A percentile compares a stretch with the other conserved stretches of the same genome.
These are phyloP conservation scores for Sphaeridia pumilis DNA, from an alignment of 2,888 invertebrate species.

Conservation along the genomic window DNA sequence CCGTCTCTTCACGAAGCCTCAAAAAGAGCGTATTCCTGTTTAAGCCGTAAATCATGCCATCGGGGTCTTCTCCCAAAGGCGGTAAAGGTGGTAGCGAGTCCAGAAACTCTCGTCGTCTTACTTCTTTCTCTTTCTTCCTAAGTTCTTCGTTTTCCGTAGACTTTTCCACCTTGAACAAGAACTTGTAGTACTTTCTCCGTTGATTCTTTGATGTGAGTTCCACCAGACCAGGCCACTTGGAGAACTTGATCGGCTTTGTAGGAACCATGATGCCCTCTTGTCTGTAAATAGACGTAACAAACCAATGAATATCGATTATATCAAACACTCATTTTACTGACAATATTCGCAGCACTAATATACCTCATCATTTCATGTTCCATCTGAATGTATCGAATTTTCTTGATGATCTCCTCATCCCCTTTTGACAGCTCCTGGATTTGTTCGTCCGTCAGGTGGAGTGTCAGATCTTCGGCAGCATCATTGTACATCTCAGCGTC, in stretches of 20 bases:
- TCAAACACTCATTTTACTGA: too few species aligned
- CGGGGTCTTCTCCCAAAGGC: constrained; percentile 18
- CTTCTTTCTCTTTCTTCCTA: constrained; percentile 28
- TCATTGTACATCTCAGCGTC: background rate
- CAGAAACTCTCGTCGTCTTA: constrained; percentile 9
- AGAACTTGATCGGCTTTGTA: constrained; percentile 42
- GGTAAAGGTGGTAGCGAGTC: constrained; percentile 14
- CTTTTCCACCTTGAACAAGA: constrained; percentile 39
- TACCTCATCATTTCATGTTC: constrained; percentile 56
- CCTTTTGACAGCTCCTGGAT: constrained; percentile 42
- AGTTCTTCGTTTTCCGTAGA: constrained; percentile 25
- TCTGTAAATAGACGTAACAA: too few species aligned
- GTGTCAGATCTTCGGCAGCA: constrained; percentile 6
- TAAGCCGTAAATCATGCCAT: constrained; percentile 46
- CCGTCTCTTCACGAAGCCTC: constrained; percentile 52
- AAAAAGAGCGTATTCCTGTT: constrained; percentile 52
- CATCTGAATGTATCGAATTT: constrained; percentile 55
- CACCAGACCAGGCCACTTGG: constrained; percentile 56
- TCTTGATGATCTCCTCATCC: constrained; percentile 49
- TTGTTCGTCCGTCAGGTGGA: constrained; percentile 27
- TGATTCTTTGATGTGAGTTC: constrained; percentile 46
- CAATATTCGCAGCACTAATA: too few species aligned
- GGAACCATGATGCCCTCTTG: constrained; percentile 61
- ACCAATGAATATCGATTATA: background rate
- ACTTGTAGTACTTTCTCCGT: constrained; percentile 42